Percentiles rank a stretch among this genome's conserved stretches.
Conservation (phyloP, 2,113 vertebrate genomes). For the Microcebus lehilahytsara region DNA sequence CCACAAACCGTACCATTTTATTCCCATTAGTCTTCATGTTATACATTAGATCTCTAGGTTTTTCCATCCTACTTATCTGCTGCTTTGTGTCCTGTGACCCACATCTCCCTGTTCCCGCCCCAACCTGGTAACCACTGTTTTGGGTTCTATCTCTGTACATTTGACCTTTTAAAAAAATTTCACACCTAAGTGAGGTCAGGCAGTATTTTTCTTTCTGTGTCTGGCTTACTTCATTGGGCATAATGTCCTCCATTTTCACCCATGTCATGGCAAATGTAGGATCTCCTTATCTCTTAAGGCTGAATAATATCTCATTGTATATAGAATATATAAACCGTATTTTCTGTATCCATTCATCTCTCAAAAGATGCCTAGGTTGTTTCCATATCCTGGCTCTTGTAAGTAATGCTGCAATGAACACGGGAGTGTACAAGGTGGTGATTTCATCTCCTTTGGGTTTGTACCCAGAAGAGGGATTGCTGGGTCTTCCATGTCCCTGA, state of each 20-base stretch:
- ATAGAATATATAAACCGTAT: background rate
- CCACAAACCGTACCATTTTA: background rate
- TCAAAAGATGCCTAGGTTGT: background rate
- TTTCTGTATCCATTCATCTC: background rate
- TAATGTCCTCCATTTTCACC: background rate
- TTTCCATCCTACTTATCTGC: background rate
- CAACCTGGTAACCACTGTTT: background rate
- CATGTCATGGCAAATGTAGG: background rate
- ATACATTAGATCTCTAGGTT: background rate
- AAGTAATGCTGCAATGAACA: background rate
- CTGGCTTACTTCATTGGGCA: background rate
- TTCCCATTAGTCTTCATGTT: background rate
- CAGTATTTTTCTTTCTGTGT: background rate
- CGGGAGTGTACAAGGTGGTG: background rate
- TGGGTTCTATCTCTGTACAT: background rate
- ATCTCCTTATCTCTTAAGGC: background rate
- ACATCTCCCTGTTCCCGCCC: background rate
- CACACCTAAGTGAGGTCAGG: background rate
- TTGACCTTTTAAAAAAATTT: background rate
- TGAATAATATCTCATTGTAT: background rate
- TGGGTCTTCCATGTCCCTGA: background rate
- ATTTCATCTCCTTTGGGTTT: background rate
- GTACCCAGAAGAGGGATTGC: background rate
- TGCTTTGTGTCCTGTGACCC: background rate
- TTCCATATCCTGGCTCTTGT: background rate